Base-by-base conservation (phyloP, 2,797 vertebrate genomes). In the Helostoma temminkii region DNA sequence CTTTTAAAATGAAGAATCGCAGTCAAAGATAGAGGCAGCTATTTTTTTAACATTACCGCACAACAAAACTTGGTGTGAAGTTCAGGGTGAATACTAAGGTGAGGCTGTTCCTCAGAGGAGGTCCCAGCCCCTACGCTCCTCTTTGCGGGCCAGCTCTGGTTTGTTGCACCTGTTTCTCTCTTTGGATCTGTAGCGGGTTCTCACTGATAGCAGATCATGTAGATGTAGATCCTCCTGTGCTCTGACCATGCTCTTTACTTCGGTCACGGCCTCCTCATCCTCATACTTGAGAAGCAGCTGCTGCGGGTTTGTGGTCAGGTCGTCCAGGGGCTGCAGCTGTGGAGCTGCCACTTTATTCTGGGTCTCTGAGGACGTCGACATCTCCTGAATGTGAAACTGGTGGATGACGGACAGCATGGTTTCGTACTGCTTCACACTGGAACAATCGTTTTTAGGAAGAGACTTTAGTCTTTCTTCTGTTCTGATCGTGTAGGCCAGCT, bases 401-500 rank as follows among this genome's bases (percentile, higher is more conserved):
- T 74, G 83, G 9, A 93, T 59, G 0, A 77, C 76, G 1, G 41
- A 74, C 65, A 94, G 68, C 48, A 95, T 69, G 18, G 36, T 28
- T 4, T 32, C 49, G 57, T 94, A 96, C 24, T 90, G 83, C 16
- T 25, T 79, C 26, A 1, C 0, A 3, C 37, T 71, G n/a, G n/a
- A 85, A 74, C 5, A 62, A 21, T 90, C 87, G 1, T 6, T 9
- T 3, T 16, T 64, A 42, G 95, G 89, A 5, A 95, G 42, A 8
- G 24, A 47, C 50, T 93, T 92, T 30, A 81, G 66, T 0, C 50
- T 65, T 19, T 71, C 22, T 2, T 74, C 67, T 0, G 81, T 62
- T 39, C 77, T 88, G 55, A 95, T 88, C 43, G 80, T 84, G 21
- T 47, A 80, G 62, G 86, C 86, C 1, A 95, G 70, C 9, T 85